Conservation (phyloP, 1,140 invertebrate species). For the Drosophila suzukii region DNA sequence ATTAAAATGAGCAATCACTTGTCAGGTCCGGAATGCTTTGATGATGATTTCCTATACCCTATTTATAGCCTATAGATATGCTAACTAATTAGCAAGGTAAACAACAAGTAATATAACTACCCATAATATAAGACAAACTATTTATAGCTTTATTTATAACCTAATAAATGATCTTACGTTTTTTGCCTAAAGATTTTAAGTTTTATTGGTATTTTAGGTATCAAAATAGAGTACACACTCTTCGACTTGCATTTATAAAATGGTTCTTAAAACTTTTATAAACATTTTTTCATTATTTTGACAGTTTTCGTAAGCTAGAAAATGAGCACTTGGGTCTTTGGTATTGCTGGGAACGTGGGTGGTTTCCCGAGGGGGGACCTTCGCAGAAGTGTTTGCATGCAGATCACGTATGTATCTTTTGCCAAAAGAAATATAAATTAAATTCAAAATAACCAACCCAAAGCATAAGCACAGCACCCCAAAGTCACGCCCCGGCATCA, state of each 20-base stretch:
- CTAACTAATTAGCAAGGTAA: background rate
- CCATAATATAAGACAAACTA: background rate
- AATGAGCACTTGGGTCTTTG: slow-evolving; percentile 41
- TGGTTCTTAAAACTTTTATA: slow-evolving; percentile 5
- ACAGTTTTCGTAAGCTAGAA: slow-evolving; percentile 46
- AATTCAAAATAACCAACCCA: slow-evolving; percentile 52
- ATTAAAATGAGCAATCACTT: slow-evolving; percentile 72
- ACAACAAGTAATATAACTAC: background rate
- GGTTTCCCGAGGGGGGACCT: slow-evolving; percentile 24
- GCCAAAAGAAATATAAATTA: slow-evolving; percentile 61
- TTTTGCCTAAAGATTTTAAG: background rate
- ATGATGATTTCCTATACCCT: slow-evolving; percentile 22
- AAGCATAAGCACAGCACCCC: slow-evolving; percentile 69
- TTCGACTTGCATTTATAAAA: background rate
- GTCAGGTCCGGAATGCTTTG: slow-evolving; percentile 25
- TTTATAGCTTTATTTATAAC: too few species aligned
- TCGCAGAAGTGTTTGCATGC: slow-evolving; percentile 56
- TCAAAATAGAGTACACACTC: background rate
- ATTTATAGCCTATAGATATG: slow-evolving; percentile 10
- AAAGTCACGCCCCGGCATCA: slow-evolving; percentile 70
- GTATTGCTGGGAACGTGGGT: slow-evolving; percentile 29
- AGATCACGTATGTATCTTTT: slow-evolving; percentile 70
- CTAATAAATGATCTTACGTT: too few species aligned
- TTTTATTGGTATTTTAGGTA: background rate
- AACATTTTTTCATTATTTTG: slow-evolving; percentile 64